Conservation (phyloP, 2,113 vertebrate species). For the Lophius piscatorius region DNA sequence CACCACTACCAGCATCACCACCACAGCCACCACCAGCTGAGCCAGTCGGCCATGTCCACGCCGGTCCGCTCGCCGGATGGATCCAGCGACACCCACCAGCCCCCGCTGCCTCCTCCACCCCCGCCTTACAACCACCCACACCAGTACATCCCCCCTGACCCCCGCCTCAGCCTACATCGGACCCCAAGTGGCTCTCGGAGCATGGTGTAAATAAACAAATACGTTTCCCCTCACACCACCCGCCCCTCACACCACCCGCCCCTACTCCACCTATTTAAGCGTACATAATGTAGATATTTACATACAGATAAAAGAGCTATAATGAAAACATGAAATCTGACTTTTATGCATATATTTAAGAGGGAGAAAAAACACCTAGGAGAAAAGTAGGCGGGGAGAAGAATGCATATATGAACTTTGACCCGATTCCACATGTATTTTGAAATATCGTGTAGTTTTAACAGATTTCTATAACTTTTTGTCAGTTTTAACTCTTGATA, state of each 20-base stretch:
- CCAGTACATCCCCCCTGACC: conserved; percentile 92
- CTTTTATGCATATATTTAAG: conserved; percentile 81
- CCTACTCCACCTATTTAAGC: conserved; percentile 45
- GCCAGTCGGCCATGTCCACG: conserved; percentile 86
- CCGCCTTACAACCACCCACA: conserved; percentile 96
- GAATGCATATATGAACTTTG: conserved; percentile 65
- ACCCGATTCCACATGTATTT: conserved; percentile 79
- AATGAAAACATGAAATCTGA: conserved; percentile 62
- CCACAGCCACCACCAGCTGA: conserved; percentile 88
- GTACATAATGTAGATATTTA: conserved; percentile 79
- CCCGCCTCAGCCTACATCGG: conserved; percentile 89
- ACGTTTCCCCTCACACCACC: conserved; percentile 6
- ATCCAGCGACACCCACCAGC: conserved; percentile 85
- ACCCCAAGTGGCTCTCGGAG: conserved; percentile 93
- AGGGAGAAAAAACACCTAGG: conserved; percentile 47
- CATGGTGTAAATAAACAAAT: conserved; percentile 84
- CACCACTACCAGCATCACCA: conserved; percentile 86
- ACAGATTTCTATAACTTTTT: conserved; percentile 79
- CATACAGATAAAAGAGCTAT: conserved; percentile 76
- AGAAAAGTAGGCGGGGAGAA: conserved; percentile 53
- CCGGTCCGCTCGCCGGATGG: conserved; percentile 78
- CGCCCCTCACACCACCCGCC: conserved; percentile 16
- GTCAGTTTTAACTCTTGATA: conserved; percentile 71
- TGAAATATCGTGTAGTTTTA: conserved; percentile 82
- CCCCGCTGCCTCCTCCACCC: conserved; percentile 91